Percentiles rank a stretch among this genome's conserved stretches.
phyloP scores from a whole-genome alignment of 2,113 vertebrate genomes.

The Istiophorus platypterus region DNA sequence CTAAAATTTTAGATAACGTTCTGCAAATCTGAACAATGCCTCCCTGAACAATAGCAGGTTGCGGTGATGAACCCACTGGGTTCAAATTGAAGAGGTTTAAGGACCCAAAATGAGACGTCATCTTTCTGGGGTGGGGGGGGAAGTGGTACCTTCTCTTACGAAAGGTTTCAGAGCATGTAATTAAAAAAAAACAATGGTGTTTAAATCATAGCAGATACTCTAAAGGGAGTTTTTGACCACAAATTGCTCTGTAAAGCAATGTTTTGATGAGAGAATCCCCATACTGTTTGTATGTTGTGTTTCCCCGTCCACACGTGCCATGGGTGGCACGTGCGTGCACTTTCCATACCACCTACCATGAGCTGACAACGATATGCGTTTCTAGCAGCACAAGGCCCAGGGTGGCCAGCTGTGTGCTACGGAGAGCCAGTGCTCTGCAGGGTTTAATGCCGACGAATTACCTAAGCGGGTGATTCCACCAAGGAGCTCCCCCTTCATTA shows the following conservation, averaged over 20 bases:
- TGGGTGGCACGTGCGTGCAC: conserved; percentile 21
- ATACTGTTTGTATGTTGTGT: conserved; percentile 43
- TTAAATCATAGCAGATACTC: conserved; percentile 39
- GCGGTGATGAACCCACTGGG: conserved; percentile 21
- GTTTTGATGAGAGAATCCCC: conserved; percentile 33
- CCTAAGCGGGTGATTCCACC: conserved; percentile 1
- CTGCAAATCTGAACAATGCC: not conserved
- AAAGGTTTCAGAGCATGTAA: conserved; percentile 39
- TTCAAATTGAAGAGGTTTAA: conserved; percentile 31
- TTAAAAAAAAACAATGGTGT: conserved; percentile 39
- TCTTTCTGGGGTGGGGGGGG: conserved; percentile 32
- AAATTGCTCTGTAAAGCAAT: conserved; percentile 43
- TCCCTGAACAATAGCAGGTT: not conserved
- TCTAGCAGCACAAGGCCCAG: not conserved
- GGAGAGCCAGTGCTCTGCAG: not conserved
- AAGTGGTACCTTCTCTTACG: conserved; percentile 42
- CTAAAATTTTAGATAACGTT: not conserved
- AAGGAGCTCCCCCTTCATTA: not conserved
- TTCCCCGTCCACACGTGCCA: conserved; percentile 29
- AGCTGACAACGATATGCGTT: conserved; percentile 13
- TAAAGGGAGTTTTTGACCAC: conserved; percentile 40
- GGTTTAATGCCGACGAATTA: not conserved
- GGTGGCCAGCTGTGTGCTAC: not conserved
- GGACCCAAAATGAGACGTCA: conserved; percentile 38
- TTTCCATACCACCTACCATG: conserved; percentile 45